These are phyloP conservation scores for Porites lutea DNA, from an alignment of 64 coral and sea anemone species.

Conservation along the genomic window DNA sequence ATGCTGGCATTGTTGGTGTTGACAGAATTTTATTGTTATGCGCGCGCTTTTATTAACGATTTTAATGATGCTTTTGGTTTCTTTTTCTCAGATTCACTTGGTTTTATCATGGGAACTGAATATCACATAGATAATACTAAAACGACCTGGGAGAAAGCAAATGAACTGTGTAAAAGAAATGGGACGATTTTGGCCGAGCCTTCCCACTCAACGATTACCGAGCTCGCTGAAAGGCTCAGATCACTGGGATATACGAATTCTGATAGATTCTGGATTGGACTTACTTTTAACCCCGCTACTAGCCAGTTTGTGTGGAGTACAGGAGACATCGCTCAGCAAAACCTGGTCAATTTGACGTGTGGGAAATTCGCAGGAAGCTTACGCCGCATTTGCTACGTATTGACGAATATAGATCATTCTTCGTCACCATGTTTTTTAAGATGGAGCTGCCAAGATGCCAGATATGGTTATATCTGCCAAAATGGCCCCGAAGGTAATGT, in stretches of 20 bases:
- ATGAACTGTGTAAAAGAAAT: not conserved
- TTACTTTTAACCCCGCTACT: not conserved
- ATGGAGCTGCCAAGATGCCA: not conserved
- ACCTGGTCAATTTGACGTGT: not conserved
- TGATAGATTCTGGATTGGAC: slow-evolving; percentile 2
- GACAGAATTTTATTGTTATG: too few species aligned
- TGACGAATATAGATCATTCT: not conserved
- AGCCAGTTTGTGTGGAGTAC: slow-evolving; percentile 10
- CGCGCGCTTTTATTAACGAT: too few species aligned
- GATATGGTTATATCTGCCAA: slow-evolving; percentile 12
- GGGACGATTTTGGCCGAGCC: not conserved
- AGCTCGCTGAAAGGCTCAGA: not conserved
- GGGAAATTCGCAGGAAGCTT: not conserved
- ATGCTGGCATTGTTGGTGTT: too few species aligned
- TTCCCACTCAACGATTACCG: not conserved
- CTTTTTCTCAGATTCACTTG: not conserved
- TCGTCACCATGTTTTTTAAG: not conserved
- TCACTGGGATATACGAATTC: not conserved
- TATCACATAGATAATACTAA: not conserved
- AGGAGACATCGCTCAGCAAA: not conserved
- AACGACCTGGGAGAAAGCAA: not conserved
- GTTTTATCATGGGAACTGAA: not conserved
- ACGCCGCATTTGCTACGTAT: not conserved
- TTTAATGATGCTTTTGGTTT: too few species aligned
- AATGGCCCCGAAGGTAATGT: not conserved